Evolutionary conservation across 2,797 vertebrate species (phyloP), one percentile per base, ranked within the genome.

Genomic region (Lithobates pipiens): DNA sequence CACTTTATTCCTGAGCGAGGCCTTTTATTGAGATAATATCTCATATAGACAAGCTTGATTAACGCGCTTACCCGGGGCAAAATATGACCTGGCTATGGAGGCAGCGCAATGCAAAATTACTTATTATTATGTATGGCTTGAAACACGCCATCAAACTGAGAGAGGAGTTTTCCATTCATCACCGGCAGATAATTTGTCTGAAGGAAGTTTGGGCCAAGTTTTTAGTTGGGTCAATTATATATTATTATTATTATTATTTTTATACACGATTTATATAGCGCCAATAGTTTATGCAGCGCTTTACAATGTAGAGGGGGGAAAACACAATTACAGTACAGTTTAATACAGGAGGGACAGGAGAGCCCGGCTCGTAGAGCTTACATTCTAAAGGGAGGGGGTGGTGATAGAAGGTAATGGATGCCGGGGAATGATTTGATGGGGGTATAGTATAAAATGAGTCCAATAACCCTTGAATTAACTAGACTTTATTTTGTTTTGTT

Each of bases 31-130:
- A 74, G 34, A 61, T 82, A 50, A 86, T 82, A 67, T 65, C 68
- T 86, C 85, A 86, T 73, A 67, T 18, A 78, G 85, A 86, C 74
- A 65, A 8, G 46, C 42, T 65, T 82, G 74, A 82, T 73, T 42
- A 73, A 67, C 72, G 27, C 54, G 10, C 42, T 29, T 78, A 69
- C 61, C 80, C 42, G 80, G 68, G 80, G 69, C 34, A 78, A 57
- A 83, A 78, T 50, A 74, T 61, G 39, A 86, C 70, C 82, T 61
- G 46, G 39, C 68, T 50, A 46, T 42, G 67, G 10, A 57, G 42
- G 63, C 75, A 36, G 10, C 10, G 34, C 32, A 21, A 50, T 27
- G 61, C 61, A 73, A 65, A 63, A 82, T 82, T 23, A 74, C 80
- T 82, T 54, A 82, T 82, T 44, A 63, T 74, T 82, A 82, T 82